These are phyloP conservation scores for Neofelis nebulosa DNA, from an alignment of 2,113 vertebrate genomes.

Conservation along the genomic window DNA sequence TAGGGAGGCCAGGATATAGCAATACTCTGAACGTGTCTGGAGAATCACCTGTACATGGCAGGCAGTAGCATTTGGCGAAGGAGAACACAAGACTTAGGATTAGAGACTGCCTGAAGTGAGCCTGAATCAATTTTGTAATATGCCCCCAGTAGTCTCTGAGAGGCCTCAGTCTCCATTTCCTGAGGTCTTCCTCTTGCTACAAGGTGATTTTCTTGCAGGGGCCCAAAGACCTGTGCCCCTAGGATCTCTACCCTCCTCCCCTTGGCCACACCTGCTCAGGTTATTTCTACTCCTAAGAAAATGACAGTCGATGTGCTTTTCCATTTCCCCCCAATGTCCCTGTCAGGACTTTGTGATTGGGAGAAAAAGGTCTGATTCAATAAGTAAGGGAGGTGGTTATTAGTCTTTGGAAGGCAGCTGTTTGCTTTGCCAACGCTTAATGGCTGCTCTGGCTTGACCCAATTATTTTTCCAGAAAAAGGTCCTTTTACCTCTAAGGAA, in stretches of 20 bases:
- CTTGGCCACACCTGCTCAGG: not conserved
- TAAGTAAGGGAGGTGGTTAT: not conserved
- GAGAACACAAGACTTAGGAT: not conserved
- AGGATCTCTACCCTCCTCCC: not conserved
- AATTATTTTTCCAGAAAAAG: constrained; percentile 32
- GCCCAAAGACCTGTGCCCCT: not conserved
- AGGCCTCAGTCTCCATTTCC: not conserved
- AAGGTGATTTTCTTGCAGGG: not conserved
- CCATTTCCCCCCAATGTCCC: not conserved
- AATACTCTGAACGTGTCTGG: not conserved
- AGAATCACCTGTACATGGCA: not conserved
- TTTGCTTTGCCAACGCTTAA: not conserved
- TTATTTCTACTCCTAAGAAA: not conserved
- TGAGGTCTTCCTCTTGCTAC: not conserved
- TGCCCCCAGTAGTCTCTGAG: not conserved
- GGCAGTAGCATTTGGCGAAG: not conserved
- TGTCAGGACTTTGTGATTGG: not conserved
- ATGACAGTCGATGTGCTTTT: not conserved
- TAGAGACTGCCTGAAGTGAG: not conserved
- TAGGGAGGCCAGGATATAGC: not conserved
- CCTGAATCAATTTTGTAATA: not conserved
- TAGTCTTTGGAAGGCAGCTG: not conserved
- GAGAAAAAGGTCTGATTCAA: not conserved
- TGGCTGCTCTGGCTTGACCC: not conserved
- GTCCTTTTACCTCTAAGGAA: constrained; percentile 68